Percentiles rank a stretch among this genome's conserved stretches.
Conservation (phyloP, 2,113 vertebrate species). For the Gallinago paraguaiae region DNA sequence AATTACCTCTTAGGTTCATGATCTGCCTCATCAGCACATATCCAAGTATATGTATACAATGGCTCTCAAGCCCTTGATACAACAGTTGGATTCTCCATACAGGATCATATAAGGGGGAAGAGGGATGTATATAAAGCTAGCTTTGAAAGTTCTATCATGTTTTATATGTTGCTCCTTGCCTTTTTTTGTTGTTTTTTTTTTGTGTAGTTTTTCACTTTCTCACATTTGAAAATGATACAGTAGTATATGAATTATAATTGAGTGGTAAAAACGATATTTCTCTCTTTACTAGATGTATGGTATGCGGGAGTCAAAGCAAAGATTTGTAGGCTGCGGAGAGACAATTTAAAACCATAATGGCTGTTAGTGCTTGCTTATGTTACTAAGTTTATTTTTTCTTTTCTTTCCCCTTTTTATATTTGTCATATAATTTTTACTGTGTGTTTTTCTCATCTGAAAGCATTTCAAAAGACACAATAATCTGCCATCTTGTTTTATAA, state of each 20-base stretch:
- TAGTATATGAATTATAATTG: slow-evolving; percentile 54
- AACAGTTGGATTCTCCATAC: background rate
- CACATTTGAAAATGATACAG: background rate
- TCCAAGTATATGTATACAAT: no score
- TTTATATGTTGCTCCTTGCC: background rate
- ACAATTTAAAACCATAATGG: slow-evolving; percentile 30
- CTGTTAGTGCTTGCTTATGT: background rate
- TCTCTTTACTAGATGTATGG: background rate
- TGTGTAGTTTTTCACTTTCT: background rate
- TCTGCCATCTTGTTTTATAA: background rate
- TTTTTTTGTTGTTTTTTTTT: background rate
- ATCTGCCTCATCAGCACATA: background rate
- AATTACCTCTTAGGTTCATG: background rate
- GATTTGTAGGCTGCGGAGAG: slow-evolving; percentile 31
- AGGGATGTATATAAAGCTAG: background rate
- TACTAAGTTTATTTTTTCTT: slow-evolving; percentile 40
- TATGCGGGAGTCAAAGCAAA: slow-evolving; percentile 1
- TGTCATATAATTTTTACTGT: slow-evolving; percentile 4
- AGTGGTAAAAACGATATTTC: slow-evolving; percentile 32
- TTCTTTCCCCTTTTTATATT: slow-evolving; percentile 13
- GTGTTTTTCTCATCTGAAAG: background rate
- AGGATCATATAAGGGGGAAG: background rate
- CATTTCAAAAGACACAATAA: slow-evolving; percentile 19
- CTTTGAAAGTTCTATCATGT: background rate
- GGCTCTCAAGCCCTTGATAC: background rate